These are phyloP conservation scores for Leucophora obtusa DNA, from an alignment of 2,888 invertebrate species.

Conservation along the genomic window DNA sequence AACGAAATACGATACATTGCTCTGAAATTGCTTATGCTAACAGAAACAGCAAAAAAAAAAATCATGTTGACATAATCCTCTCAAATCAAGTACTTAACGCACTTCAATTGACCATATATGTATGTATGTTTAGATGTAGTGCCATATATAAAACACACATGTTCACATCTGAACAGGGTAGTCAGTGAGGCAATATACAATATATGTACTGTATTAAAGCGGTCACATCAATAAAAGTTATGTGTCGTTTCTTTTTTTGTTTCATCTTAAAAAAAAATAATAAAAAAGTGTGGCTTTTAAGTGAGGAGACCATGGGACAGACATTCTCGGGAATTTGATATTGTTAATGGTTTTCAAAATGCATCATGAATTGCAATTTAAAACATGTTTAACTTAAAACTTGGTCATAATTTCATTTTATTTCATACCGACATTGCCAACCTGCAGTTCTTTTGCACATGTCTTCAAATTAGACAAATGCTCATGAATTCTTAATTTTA, in stretches of 20 bases:
- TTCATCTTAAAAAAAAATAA: constrained; percentile 32
- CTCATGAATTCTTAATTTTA: constrained; percentile 31
- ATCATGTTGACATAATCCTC: constrained; percentile 61
- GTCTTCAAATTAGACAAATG: constrained; percentile 48
- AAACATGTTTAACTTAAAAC: constrained; percentile 35
- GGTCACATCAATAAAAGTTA: constrained; percentile 46
- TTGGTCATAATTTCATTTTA: constrained; percentile 35
- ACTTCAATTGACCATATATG: constrained; percentile 57
- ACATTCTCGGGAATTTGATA: constrained; percentile 46
- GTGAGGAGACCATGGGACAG: background rate
- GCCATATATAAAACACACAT: constrained; percentile 27
- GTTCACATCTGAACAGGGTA: constrained; percentile 37
- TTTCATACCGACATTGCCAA: constrained; percentile 13
- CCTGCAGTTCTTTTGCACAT: constrained; percentile 40
- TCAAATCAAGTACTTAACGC: constrained; percentile 60
- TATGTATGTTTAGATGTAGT: background rate
- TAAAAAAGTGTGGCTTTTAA: constrained; percentile 11
- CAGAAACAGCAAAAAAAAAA: constrained; percentile 25
- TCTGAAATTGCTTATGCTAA: constrained; percentile 11
- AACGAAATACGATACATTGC: constrained; percentile 54
- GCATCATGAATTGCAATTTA: constrained; percentile 44
- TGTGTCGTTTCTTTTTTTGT: constrained; percentile 5
- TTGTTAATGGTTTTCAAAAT: constrained; percentile 40
- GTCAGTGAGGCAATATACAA: background rate
- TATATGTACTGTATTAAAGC: constrained; percentile 23